phyloP scores from a whole-genome alignment of 2,888 invertebrate genomes.

The Marasmarcha lunaedactyla region DNA sequence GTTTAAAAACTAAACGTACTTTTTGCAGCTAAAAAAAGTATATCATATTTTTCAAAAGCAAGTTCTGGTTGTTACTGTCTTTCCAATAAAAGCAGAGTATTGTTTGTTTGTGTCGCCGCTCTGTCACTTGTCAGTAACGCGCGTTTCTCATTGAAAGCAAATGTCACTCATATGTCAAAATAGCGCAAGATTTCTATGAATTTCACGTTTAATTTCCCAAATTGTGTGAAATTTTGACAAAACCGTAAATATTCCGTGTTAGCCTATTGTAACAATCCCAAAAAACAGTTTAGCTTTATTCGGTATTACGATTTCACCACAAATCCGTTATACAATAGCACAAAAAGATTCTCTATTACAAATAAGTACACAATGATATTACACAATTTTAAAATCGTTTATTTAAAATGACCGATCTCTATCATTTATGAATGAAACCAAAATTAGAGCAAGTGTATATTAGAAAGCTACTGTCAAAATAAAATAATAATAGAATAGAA shows the following conservation, averaged over 20 bases:
- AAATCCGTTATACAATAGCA: too few relatives aligned
- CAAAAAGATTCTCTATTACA: not conserved
- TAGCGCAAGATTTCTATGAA: conserved; percentile 32
- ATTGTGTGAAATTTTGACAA: conserved; percentile 30
- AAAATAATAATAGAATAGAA: conserved; percentile 38
- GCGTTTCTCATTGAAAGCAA: conserved; percentile 53
- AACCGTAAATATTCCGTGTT: not conserved
- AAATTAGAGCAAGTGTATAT: conserved; percentile 34
- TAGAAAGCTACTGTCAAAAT: conserved; percentile 51
- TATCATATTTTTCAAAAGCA: too few relatives aligned
- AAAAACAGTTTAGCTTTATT: too few relatives aligned
- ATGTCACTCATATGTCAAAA: conserved; percentile 66
- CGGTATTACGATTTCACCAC: too few relatives aligned
- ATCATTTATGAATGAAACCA: conserved; percentile 5
- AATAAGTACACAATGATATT: not conserved
- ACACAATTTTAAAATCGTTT: not conserved
- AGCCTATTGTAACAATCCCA: too few relatives aligned
- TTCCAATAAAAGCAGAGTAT: too few relatives aligned
- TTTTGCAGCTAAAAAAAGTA: too few relatives aligned
- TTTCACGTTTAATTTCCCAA: conserved; percentile 44
- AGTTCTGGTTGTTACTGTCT: too few relatives aligned
- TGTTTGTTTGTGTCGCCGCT: too few relatives aligned
- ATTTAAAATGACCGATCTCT: conserved; percentile 1
- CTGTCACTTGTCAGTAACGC: conserved; percentile 34
- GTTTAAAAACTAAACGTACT: too few relatives aligned